phyloP scores from a whole-genome alignment of 2,888 invertebrate genomes.

The Agrochola lychnidis region DNA sequence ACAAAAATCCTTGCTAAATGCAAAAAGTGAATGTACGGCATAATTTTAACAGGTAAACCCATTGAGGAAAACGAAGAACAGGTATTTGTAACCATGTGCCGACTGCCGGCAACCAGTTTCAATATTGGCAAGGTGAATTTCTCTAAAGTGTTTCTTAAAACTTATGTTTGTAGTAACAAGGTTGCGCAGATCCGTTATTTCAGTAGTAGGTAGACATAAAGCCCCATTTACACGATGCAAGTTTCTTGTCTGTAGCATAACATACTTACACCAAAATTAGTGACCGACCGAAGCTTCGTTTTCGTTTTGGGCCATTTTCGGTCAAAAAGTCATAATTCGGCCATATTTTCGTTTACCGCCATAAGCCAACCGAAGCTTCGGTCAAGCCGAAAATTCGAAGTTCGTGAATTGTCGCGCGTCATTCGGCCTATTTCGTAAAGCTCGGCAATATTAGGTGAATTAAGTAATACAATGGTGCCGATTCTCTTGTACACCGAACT shows the following conservation, averaged over 20 bases:
- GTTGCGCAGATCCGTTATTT: conserved; percentile 11
- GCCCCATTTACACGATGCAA: background rate
- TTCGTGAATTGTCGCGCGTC: no score
- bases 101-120: conserved; percentile 37
- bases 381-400: no score
- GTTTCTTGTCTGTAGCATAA: background rate
- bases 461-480: no score
- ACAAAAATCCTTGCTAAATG: background rate
- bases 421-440: no score
- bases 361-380: no score
- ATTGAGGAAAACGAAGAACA: conserved; percentile 47
- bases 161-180: background rate
- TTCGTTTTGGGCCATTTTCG: no score
- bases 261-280: background rate
- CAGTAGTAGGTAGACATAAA: background rate
- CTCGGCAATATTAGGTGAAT: no score
- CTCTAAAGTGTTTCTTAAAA: conserved; percentile 4
- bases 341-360: no score
- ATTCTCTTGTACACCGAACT: no score
- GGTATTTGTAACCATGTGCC: conserved; percentile 14
- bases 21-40: conserved; percentile 13
- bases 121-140: conserved; percentile 12
- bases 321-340: no score
- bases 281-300: no score
- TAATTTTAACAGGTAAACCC: conserved; percentile 16